Conservation (phyloP, 2,888 invertebrate genomes). For the Drosophila prostipennis region DNA sequence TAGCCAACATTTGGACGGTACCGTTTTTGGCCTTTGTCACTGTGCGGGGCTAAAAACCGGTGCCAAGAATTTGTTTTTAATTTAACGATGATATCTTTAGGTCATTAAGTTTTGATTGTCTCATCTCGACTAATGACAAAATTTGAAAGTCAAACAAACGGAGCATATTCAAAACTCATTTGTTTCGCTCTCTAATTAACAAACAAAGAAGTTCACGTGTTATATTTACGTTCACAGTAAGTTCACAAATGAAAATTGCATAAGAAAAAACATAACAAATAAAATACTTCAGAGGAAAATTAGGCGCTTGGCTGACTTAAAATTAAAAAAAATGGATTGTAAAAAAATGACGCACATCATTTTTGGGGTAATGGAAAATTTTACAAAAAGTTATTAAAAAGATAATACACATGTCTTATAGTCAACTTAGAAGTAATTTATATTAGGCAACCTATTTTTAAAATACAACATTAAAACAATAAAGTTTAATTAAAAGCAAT, state of each 20-base stretch:
- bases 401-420: too few species aligned
- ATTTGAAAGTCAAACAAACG: constrained; percentile 31
- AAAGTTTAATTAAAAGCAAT: neutral
- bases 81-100: constrained; percentile 3
- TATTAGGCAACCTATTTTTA: too few species aligned
- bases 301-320: constrained; percentile 24
- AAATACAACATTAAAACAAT: too few species aligned
- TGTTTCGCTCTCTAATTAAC: constrained; percentile 50
- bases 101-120: constrained; percentile 40
- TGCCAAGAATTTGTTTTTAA: constrained; percentile 33
- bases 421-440: too few species aligned
- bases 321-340: neutral
- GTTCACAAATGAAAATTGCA: constrained; percentile 41
- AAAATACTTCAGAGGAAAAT: constrained; percentile 25
- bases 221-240: constrained; percentile 41
- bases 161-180: constrained; percentile 35
- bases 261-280: constrained; percentile 38
- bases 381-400: too few species aligned
- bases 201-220: constrained; percentile 44
- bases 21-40: constrained; percentile 14
- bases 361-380: neutral
- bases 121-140: constrained; percentile 34
- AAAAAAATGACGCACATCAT: neutral
- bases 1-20: constrained; percentile 11
- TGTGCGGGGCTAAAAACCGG: constrained; percentile 34